These are phyloP conservation scores for Tylochromis polylepis DNA, from an alignment of 2,113 vertebrate species.

Conservation along the genomic window DNA sequence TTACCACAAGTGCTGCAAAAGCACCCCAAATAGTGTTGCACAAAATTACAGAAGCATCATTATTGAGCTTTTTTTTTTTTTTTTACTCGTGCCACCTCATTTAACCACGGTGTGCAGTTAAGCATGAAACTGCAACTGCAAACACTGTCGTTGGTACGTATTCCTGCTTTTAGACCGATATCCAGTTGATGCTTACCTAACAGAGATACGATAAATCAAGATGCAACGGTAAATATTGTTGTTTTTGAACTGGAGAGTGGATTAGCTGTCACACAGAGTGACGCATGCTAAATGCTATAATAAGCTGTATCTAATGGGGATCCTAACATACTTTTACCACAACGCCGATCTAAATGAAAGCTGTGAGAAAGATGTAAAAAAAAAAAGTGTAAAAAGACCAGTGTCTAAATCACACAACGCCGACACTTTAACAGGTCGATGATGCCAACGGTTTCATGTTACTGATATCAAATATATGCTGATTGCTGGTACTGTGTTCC, in stretches of 20 bases:
- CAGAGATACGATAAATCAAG: not conserved
- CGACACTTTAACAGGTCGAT: not conserved
- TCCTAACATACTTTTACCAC: not conserved
- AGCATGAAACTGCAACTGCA: not conserved
- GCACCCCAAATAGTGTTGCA: not conserved
- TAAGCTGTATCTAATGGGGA: not conserved
- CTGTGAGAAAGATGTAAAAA: no score
- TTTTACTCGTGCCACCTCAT: not conserved
- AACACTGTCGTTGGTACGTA: accelerated
- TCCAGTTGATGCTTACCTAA: not conserved
- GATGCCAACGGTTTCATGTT: no score
- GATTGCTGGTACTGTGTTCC: not conserved
- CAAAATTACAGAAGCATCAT: not conserved
- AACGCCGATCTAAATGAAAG: not conserved
- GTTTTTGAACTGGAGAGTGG: not conserved
- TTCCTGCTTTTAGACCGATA: not conserved
- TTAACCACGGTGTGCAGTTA: not conserved
- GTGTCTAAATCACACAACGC: no score
- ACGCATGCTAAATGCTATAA: not conserved
- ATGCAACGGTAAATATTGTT: not conserved
- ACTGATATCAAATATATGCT: not conserved
- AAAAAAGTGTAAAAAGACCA: not conserved
- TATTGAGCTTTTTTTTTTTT: not conserved
- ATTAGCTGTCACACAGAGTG: not conserved
- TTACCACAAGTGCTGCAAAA: not conserved